Base-by-base conservation (phyloP, 2,113 vertebrate genomes). In the Xerus inauris region DNA sequence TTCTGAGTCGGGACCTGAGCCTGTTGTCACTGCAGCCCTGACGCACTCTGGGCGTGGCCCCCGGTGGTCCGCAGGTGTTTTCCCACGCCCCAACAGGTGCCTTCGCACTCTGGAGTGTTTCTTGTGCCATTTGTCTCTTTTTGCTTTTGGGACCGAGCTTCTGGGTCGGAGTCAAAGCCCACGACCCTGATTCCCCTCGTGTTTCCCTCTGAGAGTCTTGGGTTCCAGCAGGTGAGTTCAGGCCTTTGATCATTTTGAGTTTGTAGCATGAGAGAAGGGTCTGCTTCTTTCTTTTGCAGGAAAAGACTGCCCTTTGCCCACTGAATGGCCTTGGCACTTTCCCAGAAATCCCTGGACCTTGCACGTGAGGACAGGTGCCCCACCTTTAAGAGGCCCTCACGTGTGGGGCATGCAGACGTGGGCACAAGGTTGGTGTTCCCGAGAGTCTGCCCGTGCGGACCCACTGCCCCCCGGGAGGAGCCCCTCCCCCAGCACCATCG, bases 171-270 rank as follows among this genome's bases (percentile, higher is more conserved):
- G 20, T 40, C 49, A 72, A 28, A 14, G 40, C 65, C 40, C 19
- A 6, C 0, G 22, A 17, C 9, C 10, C 47, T 16, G 35, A 26
- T 72, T 28, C 1, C 11, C 38, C 40, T 35, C 13, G 0, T 3
- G 17, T 67, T 77, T 79, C 40, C n/a, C 40, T 54, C 26, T 4
- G 3, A n/a, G n/a, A n/a, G n/a, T n/a, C n/a, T n/a, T n/a, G n/a
- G n/a, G n/a, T n/a, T 45, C 42, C 32, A 59, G 51, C 38, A 42
- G 16, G 51, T 30, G 30, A 3, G 57, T 62, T 62, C 8, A 16
- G 19, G 51, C 20, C 11, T 75, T 59, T 9, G 69, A 59, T 45
- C 69, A 3, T 20, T 35, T 59, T 35, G 83, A 49, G 42, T 69
- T 69, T 24, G 9, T 57, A 32, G 40, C 13, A 10, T 59, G 3